Percentiles rank a stretch among this genome's conserved stretches.
These are phyloP conservation scores for Hemistola chrysoprasaria DNA, from an alignment of 2,888 invertebrate genomes.

Conservation along the genomic window DNA sequence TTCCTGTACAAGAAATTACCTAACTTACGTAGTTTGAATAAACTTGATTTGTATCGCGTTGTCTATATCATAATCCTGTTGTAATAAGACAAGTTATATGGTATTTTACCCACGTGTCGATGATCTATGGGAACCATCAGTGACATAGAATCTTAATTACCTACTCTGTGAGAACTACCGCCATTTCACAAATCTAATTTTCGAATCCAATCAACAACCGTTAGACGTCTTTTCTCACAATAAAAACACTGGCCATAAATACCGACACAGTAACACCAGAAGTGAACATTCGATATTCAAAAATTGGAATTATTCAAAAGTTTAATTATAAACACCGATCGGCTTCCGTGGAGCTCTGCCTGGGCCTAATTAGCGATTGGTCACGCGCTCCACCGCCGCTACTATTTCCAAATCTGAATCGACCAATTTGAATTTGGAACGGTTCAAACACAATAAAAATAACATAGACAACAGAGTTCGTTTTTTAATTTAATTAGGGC, in stretches of 20 bases:
- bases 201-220: conserved; percentile 27
- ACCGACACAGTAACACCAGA: conserved; percentile 63
- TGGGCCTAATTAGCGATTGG: conserved; percentile 81
- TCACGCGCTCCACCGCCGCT: conserved; percentile 68
- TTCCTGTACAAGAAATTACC: too few relatives aligned
- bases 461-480: conserved; percentile 46
- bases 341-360: conserved; percentile 67
- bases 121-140: conserved; percentile 20
- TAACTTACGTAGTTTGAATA: too few relatives aligned
- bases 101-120: too few relatives aligned
- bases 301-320: conserved; percentile 71
- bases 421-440: conserved; percentile 77
- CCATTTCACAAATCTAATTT: conserved; percentile 19
- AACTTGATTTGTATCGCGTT: too few relatives aligned
- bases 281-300: conserved; percentile 67
- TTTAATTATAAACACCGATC: conserved; percentile 74
- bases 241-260: conserved; percentile 35
- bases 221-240: conserved; percentile 24
- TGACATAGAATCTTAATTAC: conserved; percentile 29
- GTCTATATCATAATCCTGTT: too few relatives aligned
- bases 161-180: conserved; percentile 25
- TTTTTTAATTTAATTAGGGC: conserved; percentile 45
- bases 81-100: too few relatives aligned
- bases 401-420: conserved; percentile 64
- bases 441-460: conserved; percentile 52